Evolutionary conservation across 2,113 vertebrate genomes (phyloP).

Genomic region (Antechinus flavipes): DNA sequence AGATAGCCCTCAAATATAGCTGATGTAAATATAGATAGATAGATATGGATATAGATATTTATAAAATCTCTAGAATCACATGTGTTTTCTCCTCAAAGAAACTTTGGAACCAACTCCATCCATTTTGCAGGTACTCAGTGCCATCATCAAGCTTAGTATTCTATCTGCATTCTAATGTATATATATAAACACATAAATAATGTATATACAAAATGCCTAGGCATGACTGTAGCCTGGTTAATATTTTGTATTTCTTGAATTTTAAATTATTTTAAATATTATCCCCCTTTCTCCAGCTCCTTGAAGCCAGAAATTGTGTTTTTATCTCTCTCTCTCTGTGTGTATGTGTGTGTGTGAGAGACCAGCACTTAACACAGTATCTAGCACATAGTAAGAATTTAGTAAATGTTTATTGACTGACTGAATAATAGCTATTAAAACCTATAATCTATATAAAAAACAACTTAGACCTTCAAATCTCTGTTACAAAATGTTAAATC

Average conservation of each 20-base stretch:
- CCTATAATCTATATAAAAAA: background rate
- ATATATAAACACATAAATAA: background rate
- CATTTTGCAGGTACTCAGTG: background rate
- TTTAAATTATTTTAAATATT: background rate
- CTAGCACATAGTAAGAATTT: background rate
- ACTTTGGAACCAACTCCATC: background rate
- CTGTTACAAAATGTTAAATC: background rate
- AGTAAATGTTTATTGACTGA: background rate
- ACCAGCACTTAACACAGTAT: background rate
- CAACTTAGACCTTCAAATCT: background rate
- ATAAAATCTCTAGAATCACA: background rate
- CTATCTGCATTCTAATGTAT: background rate
- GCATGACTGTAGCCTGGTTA: background rate
- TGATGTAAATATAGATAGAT: background rate
- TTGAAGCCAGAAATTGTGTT: background rate
- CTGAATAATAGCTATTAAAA: background rate
- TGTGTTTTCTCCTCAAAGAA: background rate
- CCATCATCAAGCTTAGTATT: background rate
- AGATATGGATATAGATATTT: background rate
- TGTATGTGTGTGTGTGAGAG: no score
- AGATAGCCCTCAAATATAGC: background rate
- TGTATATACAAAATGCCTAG: background rate
- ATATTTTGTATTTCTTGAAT: background rate
- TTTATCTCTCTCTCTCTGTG: accelerated
- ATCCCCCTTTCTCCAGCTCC: background rate